A percentile compares a stretch with the other conserved stretches of the same genome.
Conservation (phyloP, 2,797 vertebrate species). For the Hoplostethus atlanticus region DNA sequence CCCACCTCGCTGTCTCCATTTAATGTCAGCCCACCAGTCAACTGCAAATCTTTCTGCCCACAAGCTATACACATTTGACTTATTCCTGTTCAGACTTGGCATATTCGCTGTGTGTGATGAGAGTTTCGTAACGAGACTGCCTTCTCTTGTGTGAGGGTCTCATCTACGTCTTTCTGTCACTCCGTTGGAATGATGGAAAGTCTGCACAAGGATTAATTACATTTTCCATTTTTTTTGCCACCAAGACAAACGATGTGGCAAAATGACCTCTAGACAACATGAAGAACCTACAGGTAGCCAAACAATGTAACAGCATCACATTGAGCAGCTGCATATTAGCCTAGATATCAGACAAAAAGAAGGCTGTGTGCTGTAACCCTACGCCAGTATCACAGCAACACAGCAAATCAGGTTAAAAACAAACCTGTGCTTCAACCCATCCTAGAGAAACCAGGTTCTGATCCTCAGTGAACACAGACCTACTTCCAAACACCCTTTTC, state of each 20-base stretch:
- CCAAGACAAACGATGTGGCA: background rate
- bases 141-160: background rate
- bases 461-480: conserved; percentile 37
- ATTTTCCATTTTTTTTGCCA: background rate
- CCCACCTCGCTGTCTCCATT: conserved; percentile 8
- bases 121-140: background rate
- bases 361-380: conserved; percentile 21
- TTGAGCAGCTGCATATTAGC: conserved; percentile 6
- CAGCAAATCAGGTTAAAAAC: conserved; percentile 45
- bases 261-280: conserved; percentile 12
- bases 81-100: conserved; percentile 30
- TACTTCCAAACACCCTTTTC: conserved; percentile 40
- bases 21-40: conserved; percentile 14
- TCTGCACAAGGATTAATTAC: background rate
- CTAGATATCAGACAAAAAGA: conserved; percentile 27
- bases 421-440: no score
- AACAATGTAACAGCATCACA: conserved; percentile 1
- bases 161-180: conserved; percentile 18
- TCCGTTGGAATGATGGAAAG: conserved; percentile 6
- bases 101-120: background rate
- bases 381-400: conserved; percentile 20
- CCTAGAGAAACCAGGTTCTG: conserved; percentile 29
- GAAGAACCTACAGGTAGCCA: conserved; percentile 4
- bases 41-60: conserved; percentile 4
- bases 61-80: background rate